Evolutionary conservation across 1,140 invertebrate species (phyloP).

Genomic region (Hirudo medicinalis): DNA sequence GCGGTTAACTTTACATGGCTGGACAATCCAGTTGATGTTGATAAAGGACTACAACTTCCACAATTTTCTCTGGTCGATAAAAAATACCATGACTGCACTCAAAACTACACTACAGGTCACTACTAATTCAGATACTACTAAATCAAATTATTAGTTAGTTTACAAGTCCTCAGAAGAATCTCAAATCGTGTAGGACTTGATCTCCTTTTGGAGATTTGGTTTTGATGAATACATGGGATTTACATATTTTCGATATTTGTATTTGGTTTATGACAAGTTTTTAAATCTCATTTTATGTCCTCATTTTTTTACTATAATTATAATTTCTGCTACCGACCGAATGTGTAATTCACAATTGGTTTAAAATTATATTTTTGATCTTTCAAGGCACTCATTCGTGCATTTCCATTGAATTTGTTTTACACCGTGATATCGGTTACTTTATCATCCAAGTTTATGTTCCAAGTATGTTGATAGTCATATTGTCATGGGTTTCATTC

Average conservation of each 20-base stretch:
- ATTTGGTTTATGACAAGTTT: too few species aligned
- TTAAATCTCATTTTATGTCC: too few species aligned
- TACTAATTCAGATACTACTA: neutral
- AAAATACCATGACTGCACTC: conserved; percentile 18
- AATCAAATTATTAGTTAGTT: too few species aligned
- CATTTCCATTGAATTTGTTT: conserved; percentile 64
- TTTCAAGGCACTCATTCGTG: conserved; percentile 32
- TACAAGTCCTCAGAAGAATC: too few species aligned
- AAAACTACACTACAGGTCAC: conserved; percentile 23
- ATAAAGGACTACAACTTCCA: conserved; percentile 18
- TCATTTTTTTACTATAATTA: too few species aligned
- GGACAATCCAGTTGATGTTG: conserved; percentile 56
- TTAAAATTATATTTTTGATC: too few species aligned
- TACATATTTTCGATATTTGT: too few species aligned
- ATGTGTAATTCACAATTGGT: too few species aligned
- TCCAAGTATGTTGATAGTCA: conserved; percentile 77
- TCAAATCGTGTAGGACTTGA: too few species aligned
- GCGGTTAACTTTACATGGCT: conserved; percentile 34
- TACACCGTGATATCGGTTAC: conserved; percentile 57
- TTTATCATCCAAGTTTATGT: conserved; percentile 78
- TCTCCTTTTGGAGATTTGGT: too few species aligned
- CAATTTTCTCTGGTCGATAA: conserved; percentile 19
- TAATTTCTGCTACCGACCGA: too few species aligned
- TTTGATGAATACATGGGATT: too few species aligned
- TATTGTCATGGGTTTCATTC: conserved; percentile 83